Conservation (phyloP, 2,888 invertebrate genomes). For the Epicampocera succincta region DNA sequence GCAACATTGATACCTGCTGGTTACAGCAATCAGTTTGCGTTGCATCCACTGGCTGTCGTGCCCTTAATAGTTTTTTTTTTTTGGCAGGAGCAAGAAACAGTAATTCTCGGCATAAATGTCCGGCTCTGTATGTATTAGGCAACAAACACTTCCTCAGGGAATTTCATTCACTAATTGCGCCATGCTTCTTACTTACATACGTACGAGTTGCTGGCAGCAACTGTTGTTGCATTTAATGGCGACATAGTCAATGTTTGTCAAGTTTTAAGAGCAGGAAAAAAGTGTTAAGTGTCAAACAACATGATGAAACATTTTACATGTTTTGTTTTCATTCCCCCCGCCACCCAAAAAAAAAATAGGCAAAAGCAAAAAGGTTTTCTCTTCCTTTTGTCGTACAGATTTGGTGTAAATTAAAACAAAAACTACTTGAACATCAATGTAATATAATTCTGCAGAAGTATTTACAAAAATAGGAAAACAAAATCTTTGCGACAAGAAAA, state of each 20-base stretch:
- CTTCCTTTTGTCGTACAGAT: slow-evolving; percentile 1
- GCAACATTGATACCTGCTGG: slow-evolving; percentile 19
- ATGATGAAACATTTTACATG: slow-evolving; percentile 63
- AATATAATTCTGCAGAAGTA: slow-evolving; percentile 51
- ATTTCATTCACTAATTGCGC: slow-evolving; percentile 54
- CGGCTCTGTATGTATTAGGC: slow-evolving; percentile 19
- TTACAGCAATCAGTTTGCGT: slow-evolving; percentile 51
- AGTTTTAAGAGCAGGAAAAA: slow-evolving; percentile 44
- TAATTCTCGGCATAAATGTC: slow-evolving; percentile 28
- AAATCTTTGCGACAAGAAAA: slow-evolving; percentile 18
- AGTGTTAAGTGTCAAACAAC: slow-evolving; percentile 68
- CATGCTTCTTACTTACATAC: background rate
- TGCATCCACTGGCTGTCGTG: slow-evolving; percentile 53
- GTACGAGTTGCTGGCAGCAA: background rate
- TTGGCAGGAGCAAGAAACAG: slow-evolving; percentile 28
- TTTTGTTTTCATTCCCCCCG: slow-evolving; percentile 52
- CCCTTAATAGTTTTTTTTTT: slow-evolving; percentile 60
- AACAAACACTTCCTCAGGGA: slow-evolving; percentile 37
- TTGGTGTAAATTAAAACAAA: slow-evolving; percentile 27
- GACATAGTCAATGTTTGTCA: slow-evolving; percentile 64
- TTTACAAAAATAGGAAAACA: slow-evolving; percentile 34
- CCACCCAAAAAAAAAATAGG: background rate
- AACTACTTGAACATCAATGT: slow-evolving; percentile 45
- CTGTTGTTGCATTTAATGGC: slow-evolving; percentile 29
- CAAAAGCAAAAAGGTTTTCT: background rate